Conservation (phyloP, 2,113 vertebrate genomes). For the Ginglymostoma cirratum region DNA sequence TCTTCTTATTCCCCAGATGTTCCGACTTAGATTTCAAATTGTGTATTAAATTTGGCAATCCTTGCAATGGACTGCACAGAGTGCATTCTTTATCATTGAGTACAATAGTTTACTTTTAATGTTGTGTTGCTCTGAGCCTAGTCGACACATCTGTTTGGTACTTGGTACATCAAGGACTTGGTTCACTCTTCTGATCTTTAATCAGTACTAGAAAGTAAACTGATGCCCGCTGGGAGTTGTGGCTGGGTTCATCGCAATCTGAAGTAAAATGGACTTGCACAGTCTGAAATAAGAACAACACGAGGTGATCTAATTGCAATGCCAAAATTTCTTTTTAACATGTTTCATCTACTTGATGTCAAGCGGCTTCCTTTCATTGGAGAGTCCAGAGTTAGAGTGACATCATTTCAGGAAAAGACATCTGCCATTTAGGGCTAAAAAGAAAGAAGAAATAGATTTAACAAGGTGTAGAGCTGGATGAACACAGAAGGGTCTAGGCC, state of each 20-base stretch:
- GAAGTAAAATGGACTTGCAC: too few relatives aligned
- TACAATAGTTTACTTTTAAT: neutral
- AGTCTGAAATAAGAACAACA: too few relatives aligned
- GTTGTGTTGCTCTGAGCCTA: neutral
- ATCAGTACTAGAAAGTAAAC: neutral
- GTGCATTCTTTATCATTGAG: neutral
- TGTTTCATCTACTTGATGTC: too few relatives aligned
- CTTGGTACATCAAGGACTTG: neutral
- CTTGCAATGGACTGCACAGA: neutral
- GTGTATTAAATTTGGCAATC: neutral
- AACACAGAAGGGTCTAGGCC: too few relatives aligned
- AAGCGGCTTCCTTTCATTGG: too few relatives aligned
- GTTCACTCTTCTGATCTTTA: neutral
- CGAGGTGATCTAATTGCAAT: too few relatives aligned
- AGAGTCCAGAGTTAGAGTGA: too few relatives aligned
- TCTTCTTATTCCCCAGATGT: neutral
- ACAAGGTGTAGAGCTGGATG: too few relatives aligned
- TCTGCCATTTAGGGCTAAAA: too few relatives aligned
- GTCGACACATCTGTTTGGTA: neutral
- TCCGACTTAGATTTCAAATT: neutral
- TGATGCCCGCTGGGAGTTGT: neutral
- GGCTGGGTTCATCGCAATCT: neutral
- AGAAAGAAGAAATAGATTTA: too few relatives aligned
- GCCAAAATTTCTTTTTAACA: too few relatives aligned
- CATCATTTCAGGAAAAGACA: too few relatives aligned